Evolutionary conservation across 1,140 invertebrate genomes (phyloP), one percentile per base, ranked within the genome.

Genomic region (Aphelenchoides avenae): DNA sequence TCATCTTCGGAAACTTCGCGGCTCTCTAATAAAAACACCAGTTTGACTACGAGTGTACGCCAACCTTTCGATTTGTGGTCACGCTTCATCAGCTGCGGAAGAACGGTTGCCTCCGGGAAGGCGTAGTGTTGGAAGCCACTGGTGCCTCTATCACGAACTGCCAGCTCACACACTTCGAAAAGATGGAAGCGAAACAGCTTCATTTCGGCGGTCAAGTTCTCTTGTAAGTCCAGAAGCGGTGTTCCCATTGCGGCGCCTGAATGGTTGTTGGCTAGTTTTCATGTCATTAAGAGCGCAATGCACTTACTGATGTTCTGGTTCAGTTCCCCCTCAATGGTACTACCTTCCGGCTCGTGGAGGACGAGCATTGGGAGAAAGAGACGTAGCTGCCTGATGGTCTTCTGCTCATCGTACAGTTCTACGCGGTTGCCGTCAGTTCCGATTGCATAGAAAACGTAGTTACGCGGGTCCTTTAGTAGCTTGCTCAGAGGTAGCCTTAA

Each of bases 91-190:
- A 18, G n/a, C 33, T 27, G 20, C 37, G 49, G 18, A 70, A 37
- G 29, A 70, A 29, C 5, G 70, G 66, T 27, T 74, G n/a, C 68
- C 43, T 73, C 64, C 0, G 69, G 65, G 22, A 70, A 70, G 1
- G 70, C 68, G 36, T 73, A 70, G 47, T 70, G 68, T 2, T 30
- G 22, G 13, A 46, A 31, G 18, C 57, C 54, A 7, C 46, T 47
- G 11, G 31, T 33, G 20, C 70, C 68, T 2, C 69, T 57, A 29
- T 70, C 30, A 26, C 51, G 11, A 37, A 58, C 58, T 18, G 65
- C 42, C 26, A 57, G 24, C 33, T 37, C 20, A 51, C 43, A 57
- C 22, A 60, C 20, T 33, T 54, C 42, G 40, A 72, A 70, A 26
- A 67, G 31, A 33, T 51, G 36, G 9, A 67, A 33, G 6, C 68